Conservation (phyloP, 64 coral and sea anemone species). For the Porites australiensis region DNA sequence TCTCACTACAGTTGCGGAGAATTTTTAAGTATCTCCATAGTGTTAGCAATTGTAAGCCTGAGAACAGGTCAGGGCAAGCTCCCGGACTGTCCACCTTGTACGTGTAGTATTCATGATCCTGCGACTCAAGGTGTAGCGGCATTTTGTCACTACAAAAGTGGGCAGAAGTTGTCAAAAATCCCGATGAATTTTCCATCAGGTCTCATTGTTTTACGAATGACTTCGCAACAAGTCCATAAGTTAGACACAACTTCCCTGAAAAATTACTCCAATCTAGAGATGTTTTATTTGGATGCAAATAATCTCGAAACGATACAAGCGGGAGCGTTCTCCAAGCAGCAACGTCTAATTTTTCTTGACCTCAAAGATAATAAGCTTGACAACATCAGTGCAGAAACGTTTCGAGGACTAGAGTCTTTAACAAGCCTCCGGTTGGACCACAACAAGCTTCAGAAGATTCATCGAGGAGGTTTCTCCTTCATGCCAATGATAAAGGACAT, state of each 20-base stretch:
- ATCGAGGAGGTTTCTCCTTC: not conserved
- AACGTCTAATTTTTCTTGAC: not conserved
- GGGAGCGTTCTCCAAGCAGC: slow-evolving; percentile 34
- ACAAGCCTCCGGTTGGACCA: not conserved
- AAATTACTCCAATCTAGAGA: slow-evolving; percentile 1
- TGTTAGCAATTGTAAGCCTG: not conserved
- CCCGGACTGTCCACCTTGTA: not conserved
- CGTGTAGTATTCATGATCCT: not conserved
- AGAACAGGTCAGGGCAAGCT: not conserved
- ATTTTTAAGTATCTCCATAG: not conserved
- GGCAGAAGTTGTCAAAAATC: not conserved
- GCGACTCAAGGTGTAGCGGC: not conserved
- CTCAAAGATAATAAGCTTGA: slow-evolving; percentile 41
- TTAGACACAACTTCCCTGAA: slow-evolving; percentile 37
- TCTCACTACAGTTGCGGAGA: not conserved
- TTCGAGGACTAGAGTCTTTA: slow-evolving; percentile 38
- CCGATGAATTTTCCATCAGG: slow-evolving; percentile 9
- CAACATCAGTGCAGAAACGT: slow-evolving; percentile 9
- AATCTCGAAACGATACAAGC: slow-evolving; percentile 2
- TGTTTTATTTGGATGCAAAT: slow-evolving; percentile 53
- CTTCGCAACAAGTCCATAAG: not conserved
- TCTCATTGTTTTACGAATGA: slow-evolving; percentile 13
- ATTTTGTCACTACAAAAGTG: not conserved
- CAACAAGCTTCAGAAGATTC: slow-evolving; percentile 29
- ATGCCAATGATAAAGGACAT: not conserved